These are phyloP conservation scores for Enteromius argenteus DNA, from an alignment of 2,797 vertebrate genomes.

Conservation along the genomic window DNA sequence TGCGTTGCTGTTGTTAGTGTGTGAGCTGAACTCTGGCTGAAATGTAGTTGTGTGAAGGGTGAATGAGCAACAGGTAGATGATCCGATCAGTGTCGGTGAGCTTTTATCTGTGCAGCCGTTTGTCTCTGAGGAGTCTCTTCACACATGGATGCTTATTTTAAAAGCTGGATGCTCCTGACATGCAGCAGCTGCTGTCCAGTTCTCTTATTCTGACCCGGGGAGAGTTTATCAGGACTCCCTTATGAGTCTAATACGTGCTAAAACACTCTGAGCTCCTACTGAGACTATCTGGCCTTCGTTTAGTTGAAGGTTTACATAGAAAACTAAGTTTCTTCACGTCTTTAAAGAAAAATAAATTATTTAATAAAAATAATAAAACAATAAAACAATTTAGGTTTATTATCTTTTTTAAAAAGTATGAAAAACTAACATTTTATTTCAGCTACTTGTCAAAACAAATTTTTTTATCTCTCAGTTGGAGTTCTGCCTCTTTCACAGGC, in stretches of 20 bases:
- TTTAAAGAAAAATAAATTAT: too few relatives aligned
- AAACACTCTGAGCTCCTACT: not conserved
- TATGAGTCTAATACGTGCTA: constrained; percentile 24
- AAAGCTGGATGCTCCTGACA: constrained; percentile 56
- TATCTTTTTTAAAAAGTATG: not conserved
- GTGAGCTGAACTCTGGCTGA: not conserved
- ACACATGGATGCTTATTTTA: constrained; percentile 69
- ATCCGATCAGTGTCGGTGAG: constrained; percentile 67
- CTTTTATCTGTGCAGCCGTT: constrained; percentile 73
- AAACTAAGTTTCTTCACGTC: not conserved
- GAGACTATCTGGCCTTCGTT: not conserved
- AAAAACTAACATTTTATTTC: not conserved
- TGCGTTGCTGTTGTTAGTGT: not conserved
- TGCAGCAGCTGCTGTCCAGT: constrained; percentile 42
- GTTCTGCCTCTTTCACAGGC: too few relatives aligned
- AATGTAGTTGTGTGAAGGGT: not conserved
- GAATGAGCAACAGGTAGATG: constrained; percentile 37
- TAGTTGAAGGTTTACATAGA: not conserved
- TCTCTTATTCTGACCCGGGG: constrained; percentile 41
- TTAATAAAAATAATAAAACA: too few relatives aligned
- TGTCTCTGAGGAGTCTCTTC: constrained; percentile 65
- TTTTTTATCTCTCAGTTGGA: not conserved
- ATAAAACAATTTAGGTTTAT: too few relatives aligned
- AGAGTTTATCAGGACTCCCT: constrained; percentile 38
- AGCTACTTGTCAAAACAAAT: not conserved